A percentile compares a stretch with the other conserved stretches of the same genome.
These are phyloP conservation scores for Sphaerophoria taeniata DNA, from an alignment of 2,888 invertebrate genomes.

Conservation along the genomic window DNA sequence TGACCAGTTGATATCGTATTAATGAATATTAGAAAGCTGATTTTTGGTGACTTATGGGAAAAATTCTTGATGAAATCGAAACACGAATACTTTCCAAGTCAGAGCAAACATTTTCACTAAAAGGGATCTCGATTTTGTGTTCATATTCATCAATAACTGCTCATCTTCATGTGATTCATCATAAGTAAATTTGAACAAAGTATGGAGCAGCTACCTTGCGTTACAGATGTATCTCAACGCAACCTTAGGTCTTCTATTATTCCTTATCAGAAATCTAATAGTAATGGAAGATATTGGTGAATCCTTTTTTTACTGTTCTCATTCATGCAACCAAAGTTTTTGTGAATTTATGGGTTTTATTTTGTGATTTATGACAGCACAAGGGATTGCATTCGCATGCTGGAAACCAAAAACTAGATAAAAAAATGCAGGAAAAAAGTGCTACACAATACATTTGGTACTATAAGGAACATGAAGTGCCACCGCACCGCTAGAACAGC, in stretches of 20 bases:
- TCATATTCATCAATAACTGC: slow-evolving; percentile 70
- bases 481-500: slow-evolving; percentile 50
- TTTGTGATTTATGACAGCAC: slow-evolving; percentile 73
- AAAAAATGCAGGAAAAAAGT: neutral
- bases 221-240: slow-evolving; percentile 46
- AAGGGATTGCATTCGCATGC: slow-evolving; percentile 71
- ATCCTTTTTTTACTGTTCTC: slow-evolving; percentile 51
- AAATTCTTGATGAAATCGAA: neutral
- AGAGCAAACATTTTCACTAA: neutral
- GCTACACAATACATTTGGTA: slow-evolving; percentile 70
- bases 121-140: slow-evolving; percentile 38
- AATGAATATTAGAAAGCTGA: slow-evolving; percentile 56
- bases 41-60: slow-evolving; percentile 10
- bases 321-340: slow-evolving; percentile 62
- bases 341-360: slow-evolving; percentile 71
- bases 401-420: slow-evolving; percentile 44
- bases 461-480: slow-evolving; percentile 69
- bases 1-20: slow-evolving; percentile 49
- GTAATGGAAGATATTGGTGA: slow-evolving; percentile 72
- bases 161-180: slow-evolving; percentile 58
- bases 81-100: neutral
- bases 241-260: slow-evolving; percentile 59
- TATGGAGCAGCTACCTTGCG: slow-evolving; percentile 13
- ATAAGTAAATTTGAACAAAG: slow-evolving; percentile 54
- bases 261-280: slow-evolving; percentile 59